phyloP scores from a whole-genome alignment of 2,888 invertebrate species.

The Agelastica alni region DNA sequence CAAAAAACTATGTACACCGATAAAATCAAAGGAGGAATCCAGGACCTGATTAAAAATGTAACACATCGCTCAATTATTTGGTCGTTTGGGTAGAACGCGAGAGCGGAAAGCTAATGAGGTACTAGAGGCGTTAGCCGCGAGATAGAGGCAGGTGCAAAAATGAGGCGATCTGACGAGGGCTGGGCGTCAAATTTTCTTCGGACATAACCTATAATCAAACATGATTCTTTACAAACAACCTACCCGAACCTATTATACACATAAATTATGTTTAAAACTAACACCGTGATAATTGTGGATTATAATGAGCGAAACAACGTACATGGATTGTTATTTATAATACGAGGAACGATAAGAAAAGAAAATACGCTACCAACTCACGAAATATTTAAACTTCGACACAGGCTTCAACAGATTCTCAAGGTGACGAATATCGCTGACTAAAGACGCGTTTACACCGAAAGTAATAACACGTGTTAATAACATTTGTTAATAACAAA shows the following conservation, averaged over 20 bases:
- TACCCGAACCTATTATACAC: conserved; percentile 33
- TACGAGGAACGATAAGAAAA: no score
- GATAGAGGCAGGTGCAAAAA: conserved; percentile 31
- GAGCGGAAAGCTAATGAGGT: conserved; percentile 1
- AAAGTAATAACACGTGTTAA: no score
- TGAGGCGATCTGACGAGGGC: conserved; percentile 19
- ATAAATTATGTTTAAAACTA: conserved; percentile 42
- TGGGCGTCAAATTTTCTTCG: conserved; percentile 27
- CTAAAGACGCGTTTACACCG: no score
- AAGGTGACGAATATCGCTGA: no score
- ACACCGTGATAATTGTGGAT: conserved; percentile 37
- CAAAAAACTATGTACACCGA: no score
- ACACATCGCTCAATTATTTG: background rate
- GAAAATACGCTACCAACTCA: no score
- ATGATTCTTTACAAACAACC: conserved; percentile 41
- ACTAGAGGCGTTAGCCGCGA: background rate
- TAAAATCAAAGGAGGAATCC: no score
- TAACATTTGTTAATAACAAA: no score
- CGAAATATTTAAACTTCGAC: no score
- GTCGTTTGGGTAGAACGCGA: background rate
- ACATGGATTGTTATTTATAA: background rate
- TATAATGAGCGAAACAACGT: conserved; percentile 13
- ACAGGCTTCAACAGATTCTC: no score
- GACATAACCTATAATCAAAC: conserved; percentile 38
- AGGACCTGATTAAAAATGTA: no score